These are phyloP conservation scores for Anguilla pacifica DNA, from an alignment of 2,797 vertebrate genomes.

Conservation along the genomic window DNA sequence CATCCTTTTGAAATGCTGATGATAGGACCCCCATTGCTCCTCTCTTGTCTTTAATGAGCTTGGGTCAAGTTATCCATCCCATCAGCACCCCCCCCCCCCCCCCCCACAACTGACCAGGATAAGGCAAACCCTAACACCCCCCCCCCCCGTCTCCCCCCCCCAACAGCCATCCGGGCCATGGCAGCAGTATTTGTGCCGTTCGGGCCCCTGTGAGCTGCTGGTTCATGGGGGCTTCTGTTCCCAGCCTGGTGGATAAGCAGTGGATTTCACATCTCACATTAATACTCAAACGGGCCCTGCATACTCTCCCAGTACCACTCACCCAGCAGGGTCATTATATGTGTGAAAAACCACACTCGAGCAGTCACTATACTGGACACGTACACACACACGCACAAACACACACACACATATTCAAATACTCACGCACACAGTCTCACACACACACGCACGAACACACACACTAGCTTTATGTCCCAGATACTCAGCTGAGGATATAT, in stretches of 20 bases:
- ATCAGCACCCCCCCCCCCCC: constrained; percentile 62
- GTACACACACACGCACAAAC: constrained; percentile 32
- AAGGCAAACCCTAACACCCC: constrained; percentile 39
- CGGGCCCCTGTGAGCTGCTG: constrained; percentile 72
- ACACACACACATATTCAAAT: constrained; percentile 34
- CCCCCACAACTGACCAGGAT: constrained; percentile 52
- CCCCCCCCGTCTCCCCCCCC: constrained; percentile 51
- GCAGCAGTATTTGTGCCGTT: constrained; percentile 81
- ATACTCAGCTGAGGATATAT: neutral
- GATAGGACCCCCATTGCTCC: constrained; percentile 56
- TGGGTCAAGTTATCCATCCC: constrained; percentile 66
- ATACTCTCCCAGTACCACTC: constrained; percentile 52
- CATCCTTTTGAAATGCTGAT: constrained; percentile 72
- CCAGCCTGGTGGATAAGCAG: constrained; percentile 83
- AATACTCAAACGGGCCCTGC: constrained; percentile 75
- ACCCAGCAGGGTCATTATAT: neutral
- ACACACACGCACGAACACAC: constrained; percentile 46
- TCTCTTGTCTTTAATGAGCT: constrained; percentile 54
- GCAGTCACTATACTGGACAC: neutral
- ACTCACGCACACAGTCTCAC: neutral
- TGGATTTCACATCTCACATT: constrained; percentile 78
- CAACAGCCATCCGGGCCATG: constrained; percentile 17
- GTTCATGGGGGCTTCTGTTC: constrained; percentile 80
- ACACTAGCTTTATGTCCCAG: neutral
- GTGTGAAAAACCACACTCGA: no score